These are phyloP conservation scores for Aplochiton taeniatus DNA, from an alignment of 2,797 vertebrate species.

Conservation along the genomic window DNA sequence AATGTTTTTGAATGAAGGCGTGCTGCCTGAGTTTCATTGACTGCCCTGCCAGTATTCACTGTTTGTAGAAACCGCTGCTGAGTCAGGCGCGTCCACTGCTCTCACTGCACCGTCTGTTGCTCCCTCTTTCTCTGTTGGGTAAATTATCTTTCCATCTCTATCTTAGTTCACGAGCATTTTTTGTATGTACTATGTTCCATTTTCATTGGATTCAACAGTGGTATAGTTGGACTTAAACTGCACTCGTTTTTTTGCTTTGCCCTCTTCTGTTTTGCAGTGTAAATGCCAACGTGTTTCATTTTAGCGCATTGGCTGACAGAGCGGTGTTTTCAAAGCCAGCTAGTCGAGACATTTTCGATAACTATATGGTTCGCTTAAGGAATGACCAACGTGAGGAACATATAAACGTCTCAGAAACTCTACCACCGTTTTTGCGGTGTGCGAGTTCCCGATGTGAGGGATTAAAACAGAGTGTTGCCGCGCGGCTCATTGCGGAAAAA, in stretches of 20 bases:
- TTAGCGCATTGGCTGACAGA: constrained; percentile 57
- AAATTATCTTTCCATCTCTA: constrained; percentile 13
- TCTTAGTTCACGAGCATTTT: constrained; percentile 28
- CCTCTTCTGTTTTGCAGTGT: constrained; percentile 28
- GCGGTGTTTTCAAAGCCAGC: constrained; percentile 44
- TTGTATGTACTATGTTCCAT: constrained; percentile 52
- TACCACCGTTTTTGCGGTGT: constrained; percentile 56
- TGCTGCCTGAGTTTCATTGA: constrained; percentile 5
- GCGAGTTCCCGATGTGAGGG: constrained; percentile 66
- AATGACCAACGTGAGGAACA: constrained; percentile 64
- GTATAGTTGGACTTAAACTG: constrained; percentile 34
- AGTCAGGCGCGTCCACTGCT: constrained; percentile 66
- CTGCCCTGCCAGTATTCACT: too few species aligned
- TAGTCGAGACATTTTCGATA: constrained; percentile 44
- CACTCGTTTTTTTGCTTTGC: constrained; percentile 14
- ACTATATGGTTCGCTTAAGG: constrained; percentile 57
- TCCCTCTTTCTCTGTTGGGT: constrained; percentile 4
- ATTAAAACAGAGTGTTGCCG: constrained; percentile 65
- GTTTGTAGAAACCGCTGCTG: constrained; percentile 55
- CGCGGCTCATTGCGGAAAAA: constrained; percentile 79
- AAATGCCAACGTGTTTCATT: constrained; percentile 60
- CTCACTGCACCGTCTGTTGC: constrained; percentile 7
- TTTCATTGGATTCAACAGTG: constrained; percentile 50
- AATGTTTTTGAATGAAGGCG: not conserved
- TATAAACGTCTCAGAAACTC: constrained; percentile 56